Evolutionary conservation across 2,113 vertebrate species (phyloP).

Genomic region (Bettongia penicillata): DNA sequence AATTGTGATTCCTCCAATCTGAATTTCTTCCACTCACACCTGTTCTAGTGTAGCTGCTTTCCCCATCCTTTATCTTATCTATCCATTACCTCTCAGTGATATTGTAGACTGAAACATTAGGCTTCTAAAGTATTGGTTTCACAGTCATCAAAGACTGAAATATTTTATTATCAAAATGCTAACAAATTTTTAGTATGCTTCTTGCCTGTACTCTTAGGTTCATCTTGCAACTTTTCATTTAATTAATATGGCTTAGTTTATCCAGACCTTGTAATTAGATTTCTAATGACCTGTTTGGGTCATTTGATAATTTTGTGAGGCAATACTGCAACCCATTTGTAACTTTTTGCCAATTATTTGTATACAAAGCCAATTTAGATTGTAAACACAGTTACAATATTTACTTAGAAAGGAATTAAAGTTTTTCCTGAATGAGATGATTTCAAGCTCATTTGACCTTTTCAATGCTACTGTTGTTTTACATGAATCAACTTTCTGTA

Average conservation of each 20-base stretch:
- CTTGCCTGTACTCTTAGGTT: neutral
- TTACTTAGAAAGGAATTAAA: neutral
- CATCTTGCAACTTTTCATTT: neutral
- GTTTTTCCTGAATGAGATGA: neutral
- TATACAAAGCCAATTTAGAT: neutral
- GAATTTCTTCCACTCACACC: neutral
- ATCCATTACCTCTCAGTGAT: neutral
- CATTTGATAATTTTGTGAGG: neutral
- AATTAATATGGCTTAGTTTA: neutral
- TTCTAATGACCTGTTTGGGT: neutral
- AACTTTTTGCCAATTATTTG: neutral
- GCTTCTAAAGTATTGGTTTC: neutral
- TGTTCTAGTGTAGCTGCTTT: neutral
- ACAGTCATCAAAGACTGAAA: neutral
- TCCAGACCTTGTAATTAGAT: neutral
- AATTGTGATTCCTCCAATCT: neutral
- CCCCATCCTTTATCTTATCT: neutral
- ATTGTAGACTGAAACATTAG: neutral
- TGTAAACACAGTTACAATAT: neutral
- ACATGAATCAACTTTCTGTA: neutral
- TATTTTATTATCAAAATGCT: neutral
- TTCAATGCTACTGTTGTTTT: neutral
- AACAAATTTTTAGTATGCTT: neutral
- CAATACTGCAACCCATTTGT: neutral
- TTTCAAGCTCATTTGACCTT: neutral